These are phyloP conservation scores for Synanthedon vespiformis DNA, from an alignment of 2,888 invertebrate genomes.

Conservation along the genomic window DNA sequence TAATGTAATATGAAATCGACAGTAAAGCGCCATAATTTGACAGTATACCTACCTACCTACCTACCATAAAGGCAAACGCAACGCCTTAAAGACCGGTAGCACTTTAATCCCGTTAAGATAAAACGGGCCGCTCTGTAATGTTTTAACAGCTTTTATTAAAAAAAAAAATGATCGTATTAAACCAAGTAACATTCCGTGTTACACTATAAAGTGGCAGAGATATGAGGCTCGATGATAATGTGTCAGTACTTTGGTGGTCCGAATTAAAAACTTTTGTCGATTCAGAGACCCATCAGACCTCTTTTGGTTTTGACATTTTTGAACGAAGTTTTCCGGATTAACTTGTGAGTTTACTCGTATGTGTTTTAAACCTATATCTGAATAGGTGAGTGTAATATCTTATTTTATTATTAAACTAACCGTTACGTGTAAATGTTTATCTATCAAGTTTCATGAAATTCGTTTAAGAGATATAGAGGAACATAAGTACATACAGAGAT, in stretches of 20 bases:
- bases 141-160: constrained; percentile 14
- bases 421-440: too few relatives aligned
- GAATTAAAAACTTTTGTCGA: constrained; percentile 4
- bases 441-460: too few relatives aligned
- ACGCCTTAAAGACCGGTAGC: constrained; percentile 45
- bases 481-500: too few relatives aligned
- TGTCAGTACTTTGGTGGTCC: constrained; percentile 31
- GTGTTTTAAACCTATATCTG: too few relatives aligned
- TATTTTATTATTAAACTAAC: too few relatives aligned
- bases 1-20: too few relatives aligned
- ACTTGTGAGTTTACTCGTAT: too few relatives aligned
- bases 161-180: constrained; percentile 25
- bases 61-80: not conserved
- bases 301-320: constrained; percentile 3
- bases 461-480: too few relatives aligned
- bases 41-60: too few relatives aligned
- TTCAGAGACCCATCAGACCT: constrained; percentile 1
- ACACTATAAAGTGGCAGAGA: constrained; percentile 24
- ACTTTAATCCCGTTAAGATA: constrained; percentile 51
- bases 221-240: constrained; percentile 17
- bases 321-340: too few relatives aligned
- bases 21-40: too few relatives aligned
- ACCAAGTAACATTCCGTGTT: constrained; percentile 58
- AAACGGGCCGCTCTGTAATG: constrained; percentile 13
- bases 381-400: too few relatives aligned